phyloP scores from a whole-genome alignment of 2,797 vertebrate genomes.

The Propithecus deckenii region DNA sequence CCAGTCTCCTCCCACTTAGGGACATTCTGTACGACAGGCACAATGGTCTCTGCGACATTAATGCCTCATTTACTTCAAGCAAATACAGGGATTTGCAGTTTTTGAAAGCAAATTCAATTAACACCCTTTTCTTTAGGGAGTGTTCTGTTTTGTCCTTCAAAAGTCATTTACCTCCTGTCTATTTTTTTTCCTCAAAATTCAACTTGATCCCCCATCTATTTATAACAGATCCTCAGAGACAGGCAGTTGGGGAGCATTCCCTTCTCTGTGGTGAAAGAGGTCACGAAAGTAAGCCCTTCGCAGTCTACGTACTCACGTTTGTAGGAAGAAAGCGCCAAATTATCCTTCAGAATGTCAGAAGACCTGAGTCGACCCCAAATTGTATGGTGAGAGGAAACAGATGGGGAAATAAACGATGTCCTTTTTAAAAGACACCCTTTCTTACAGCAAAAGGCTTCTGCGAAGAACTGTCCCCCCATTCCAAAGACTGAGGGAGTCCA shows the following conservation, averaged over 20 bases:
- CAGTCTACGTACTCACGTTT: not conserved
- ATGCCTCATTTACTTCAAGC: conserved; percentile 68
- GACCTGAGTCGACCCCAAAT: conserved; percentile 41
- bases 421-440: conserved; percentile 63
- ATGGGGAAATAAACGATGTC: conserved; percentile 52
- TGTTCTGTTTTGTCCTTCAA: not conserved
- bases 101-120: conserved; percentile 79
- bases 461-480: not conserved
- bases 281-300: not conserved
- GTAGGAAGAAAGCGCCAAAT: conserved; percentile 2
- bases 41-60: conserved; percentile 53
- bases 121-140: not conserved
- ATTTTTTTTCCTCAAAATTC: conserved; percentile 11
- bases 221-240: conserved; percentile 30
- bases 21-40: conserved; percentile 49
- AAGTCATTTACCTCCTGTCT: not conserved
- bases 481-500: not conserved
- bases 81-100: conserved; percentile 55
- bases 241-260: not conserved
- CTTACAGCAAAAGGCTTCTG: conserved; percentile 40
- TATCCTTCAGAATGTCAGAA: conserved; percentile 38
- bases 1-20: not conserved
- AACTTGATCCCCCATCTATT: not conserved
- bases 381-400: conserved; percentile 62
- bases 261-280: not conserved